These are phyloP conservation scores for Helarctos malayanus DNA, from an alignment of 2,797 vertebrate species.

Conservation along the genomic window DNA sequence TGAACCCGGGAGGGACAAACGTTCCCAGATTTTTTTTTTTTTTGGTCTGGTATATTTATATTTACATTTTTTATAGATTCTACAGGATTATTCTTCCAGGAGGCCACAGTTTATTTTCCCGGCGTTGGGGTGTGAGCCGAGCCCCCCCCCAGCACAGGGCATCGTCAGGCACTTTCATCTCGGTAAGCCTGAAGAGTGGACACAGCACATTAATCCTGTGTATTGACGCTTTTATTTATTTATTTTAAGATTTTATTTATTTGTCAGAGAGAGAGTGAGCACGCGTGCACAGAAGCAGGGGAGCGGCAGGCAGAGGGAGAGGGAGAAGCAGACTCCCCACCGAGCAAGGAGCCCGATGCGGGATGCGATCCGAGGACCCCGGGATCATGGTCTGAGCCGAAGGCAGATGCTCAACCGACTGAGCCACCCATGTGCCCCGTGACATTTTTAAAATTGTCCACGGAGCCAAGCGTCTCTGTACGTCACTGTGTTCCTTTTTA, in stretches of 20 bases:
- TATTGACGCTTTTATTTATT: background rate
- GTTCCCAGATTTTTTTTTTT: conserved; percentile 24
- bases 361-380: too few relatives aligned
- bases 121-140: background rate
- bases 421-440: background rate
- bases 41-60: background rate
- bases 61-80: background rate
- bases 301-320: too few relatives aligned
- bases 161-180: background rate
- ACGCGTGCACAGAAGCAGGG: too few relatives aligned
- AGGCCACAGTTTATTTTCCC: background rate
- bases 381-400: too few relatives aligned
- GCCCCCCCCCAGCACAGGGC: background rate
- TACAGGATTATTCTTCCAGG: background rate
- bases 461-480: background rate
- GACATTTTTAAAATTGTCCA: background rate
- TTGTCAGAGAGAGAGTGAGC: too few relatives aligned
- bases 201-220: background rate
- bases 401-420: too few relatives aligned
- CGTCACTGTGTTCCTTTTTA: background rate
- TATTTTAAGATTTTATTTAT: too few relatives aligned
- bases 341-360: too few relatives aligned
- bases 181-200: background rate
- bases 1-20: background rate
- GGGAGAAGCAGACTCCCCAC: too few relatives aligned